Conservation (phyloP, 2,113 vertebrate species). For the Gambusia holbrooki region DNA sequence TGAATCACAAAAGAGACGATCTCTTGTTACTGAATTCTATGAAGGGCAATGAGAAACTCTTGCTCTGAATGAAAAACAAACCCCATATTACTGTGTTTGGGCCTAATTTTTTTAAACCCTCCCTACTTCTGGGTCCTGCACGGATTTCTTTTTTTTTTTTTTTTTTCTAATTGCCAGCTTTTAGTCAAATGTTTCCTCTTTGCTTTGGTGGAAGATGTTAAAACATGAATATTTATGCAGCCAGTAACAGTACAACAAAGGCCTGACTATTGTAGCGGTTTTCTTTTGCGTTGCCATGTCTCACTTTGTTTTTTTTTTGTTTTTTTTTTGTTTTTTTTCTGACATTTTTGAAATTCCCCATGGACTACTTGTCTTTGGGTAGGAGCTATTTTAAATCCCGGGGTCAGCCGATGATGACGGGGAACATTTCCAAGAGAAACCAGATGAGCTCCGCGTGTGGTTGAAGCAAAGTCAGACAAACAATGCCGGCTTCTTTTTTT, state of each 20-base stretch:
- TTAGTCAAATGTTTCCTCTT: not conserved
- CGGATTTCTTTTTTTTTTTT: not conserved
- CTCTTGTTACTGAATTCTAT: not conserved
- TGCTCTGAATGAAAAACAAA: conserved; percentile 7
- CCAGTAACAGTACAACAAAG: conserved; percentile 20
- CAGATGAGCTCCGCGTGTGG: conserved; percentile 45
- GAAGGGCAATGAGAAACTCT: not conserved
- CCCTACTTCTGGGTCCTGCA: not conserved
- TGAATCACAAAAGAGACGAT: not conserved
- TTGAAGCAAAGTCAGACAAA: conserved; percentile 70
- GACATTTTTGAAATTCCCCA: conserved; percentile 56
- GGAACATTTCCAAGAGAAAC: conserved; percentile 60
- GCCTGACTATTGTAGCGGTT: conserved; percentile 19
- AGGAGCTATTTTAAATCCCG: conserved; percentile 64
- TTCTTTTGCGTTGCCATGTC: conserved; percentile 31
- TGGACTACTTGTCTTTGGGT: conserved; percentile 49
- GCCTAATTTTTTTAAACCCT: not conserved
- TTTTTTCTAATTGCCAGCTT: conserved; percentile 6
- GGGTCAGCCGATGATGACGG: conserved; percentile 54
- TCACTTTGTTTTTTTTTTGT: conserved; percentile 1
- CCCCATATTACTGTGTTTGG: conserved; percentile 2
- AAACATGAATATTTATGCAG: conserved; percentile 13
- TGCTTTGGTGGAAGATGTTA: conserved; percentile 5
- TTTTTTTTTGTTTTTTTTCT: conserved; percentile 1
- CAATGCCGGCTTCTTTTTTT: conserved; percentile 52